Base-by-base conservation (phyloP, 2,113 vertebrate genomes). In the Melanerpes formicivorus region DNA sequence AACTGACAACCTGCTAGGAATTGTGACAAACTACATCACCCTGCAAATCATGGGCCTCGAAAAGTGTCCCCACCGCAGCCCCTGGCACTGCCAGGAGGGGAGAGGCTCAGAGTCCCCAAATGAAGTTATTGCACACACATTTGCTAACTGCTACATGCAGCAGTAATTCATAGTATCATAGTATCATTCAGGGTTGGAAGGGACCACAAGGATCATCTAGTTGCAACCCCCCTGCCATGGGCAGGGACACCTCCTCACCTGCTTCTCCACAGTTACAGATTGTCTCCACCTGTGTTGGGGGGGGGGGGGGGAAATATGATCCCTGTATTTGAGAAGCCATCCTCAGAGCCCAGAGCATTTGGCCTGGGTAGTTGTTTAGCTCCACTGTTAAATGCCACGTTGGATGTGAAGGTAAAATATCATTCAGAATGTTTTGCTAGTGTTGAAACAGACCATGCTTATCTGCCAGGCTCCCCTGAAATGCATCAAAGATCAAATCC, bases 41-140 rank as follows among this genome's bases (percentile, higher is more conserved):
- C 46, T 5, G 23, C 29, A 87, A 64, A 76, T 16, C 5, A 5
- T 14, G 50, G 9, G 46, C 10, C 46, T 60, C 58, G 22, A 32
- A 27, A 29, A 16, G 79, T 2, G 32, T 14, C 81, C 34, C 11
- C 30, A 2, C 17, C 32, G 6, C 44, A 3, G 55, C 9, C 66
- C 37, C 37, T 8, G n/a, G n/a, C 40, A 0, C 40, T 14, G 40
- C 80, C 56, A 11, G 23, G 23, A 42, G 34, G 18, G 11, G 10
- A 34, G 18, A 56, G 23, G 42, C 44, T 37, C 54, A 7, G 73
- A 14, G 40, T 25, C 56, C 48, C 56, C 16, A 8, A 14, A 37
- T 22, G 2, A 25, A 71, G 48, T 2, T 44, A 9, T 11, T 17
- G 18, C 0, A 0, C 14, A 10, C 0, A 0, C 21, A n/a, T 34